Conservation (phyloP, 2,797 vertebrate genomes). For the Simalia tracyae region DNA sequence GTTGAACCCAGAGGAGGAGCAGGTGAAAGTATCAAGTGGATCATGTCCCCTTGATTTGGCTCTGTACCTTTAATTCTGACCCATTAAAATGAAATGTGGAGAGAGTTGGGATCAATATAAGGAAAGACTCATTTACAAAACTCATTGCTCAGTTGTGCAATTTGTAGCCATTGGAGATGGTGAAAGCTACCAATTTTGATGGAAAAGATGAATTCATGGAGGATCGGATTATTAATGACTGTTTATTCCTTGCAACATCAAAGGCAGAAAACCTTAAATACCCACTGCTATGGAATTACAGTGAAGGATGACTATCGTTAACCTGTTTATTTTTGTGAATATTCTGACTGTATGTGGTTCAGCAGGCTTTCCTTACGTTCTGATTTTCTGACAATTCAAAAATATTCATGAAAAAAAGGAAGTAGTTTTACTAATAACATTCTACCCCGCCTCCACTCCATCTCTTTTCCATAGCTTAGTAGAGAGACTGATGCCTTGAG, state of each 20-base stretch:
- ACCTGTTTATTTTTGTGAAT: not conserved
- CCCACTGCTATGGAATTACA: not conserved
- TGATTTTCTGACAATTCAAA: not conserved
- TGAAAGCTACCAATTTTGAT: not conserved
- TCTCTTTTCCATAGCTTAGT: not conserved
- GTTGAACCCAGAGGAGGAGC: no score
- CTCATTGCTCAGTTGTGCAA: not conserved
- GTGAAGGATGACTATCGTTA: not conserved
- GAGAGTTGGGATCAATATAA: not conserved
- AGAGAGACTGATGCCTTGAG: not conserved
- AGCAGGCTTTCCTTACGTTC: not conserved
- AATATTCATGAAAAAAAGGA: not conserved
- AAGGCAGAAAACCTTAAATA: not conserved
- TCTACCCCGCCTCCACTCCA: accelerated
- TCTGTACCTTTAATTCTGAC: no score
- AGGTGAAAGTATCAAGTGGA: no score
- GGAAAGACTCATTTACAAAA: not conserved
- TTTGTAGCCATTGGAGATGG: not conserved
- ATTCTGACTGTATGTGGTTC: not conserved
- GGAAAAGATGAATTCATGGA: not conserved
- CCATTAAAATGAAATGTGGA: no score
- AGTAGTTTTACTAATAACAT: not conserved
- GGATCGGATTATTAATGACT: not conserved
- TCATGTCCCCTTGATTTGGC: no score
- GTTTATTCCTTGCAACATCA: not conserved